Base-by-base conservation (phyloP, 1,140 invertebrate genomes). In the Heterodera schachtii region DNA sequence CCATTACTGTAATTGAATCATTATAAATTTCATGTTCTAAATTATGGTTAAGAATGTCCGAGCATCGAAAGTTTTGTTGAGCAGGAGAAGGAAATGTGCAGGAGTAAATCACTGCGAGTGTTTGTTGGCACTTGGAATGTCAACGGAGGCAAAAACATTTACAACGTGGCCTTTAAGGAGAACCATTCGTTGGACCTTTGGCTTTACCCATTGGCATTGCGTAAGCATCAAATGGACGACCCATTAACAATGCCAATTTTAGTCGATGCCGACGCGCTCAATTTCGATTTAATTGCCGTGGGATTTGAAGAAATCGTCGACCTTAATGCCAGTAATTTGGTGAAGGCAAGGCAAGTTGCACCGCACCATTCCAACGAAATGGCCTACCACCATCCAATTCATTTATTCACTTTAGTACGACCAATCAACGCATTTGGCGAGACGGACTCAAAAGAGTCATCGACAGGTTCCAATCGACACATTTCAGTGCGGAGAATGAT, bases 231-330 rank as follows among this genome's bases (percentile, higher is more conserved):
- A 44, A 11, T 16, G 21, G 44, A 31, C 67, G 47, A 6, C 19
- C 46, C 21, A 70, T 77, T 41, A 71, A 31, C 3, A 47, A 77
- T 60, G 78, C 84, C 43, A 64, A 64, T 85, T 84, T 77, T 82
- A 78, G 82, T 82, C 67, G 83, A 82, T 47, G 75, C 78, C 85
- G 84, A 79, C 47, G 11, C 64, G 11, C 46, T 84, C 31, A 46
- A 84, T 64, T 84, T 81, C 52, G 90, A 90, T 80, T 94, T 99
- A 78, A 98, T 94, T 92, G 96, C 95, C 3, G 95, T 99, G 89
- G 98, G 97, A 31, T 98, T 99, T 92, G 95, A 99, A 91, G 98
- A 99, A 93, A 98, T 99, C 85, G 97, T 99, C 11, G 97, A 99
- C 92, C 92, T 99, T 71, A 99, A 97, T 93, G 97, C 98, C 5